Evolutionary conservation across 2,113 vertebrate genomes (phyloP).

Genomic region (Otus sunia): DNA sequence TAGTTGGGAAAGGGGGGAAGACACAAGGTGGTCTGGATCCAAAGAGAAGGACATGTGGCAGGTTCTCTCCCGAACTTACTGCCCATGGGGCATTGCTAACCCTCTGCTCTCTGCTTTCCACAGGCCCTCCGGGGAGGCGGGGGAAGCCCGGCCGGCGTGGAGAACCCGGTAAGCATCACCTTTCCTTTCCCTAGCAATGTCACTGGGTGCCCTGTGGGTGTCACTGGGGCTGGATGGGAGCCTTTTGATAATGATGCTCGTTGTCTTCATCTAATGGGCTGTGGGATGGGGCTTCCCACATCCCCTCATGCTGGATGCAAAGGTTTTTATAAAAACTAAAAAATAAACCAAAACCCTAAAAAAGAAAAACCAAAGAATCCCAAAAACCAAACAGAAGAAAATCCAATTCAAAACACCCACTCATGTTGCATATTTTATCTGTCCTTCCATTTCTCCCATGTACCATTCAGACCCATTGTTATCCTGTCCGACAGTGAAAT

Average conservation of each 20-base stretch:
- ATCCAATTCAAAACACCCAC: neutral
- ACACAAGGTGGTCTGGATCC: rapidly evolving
- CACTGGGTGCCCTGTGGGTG: rapidly evolving
- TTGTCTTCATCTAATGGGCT: too few relatives aligned
- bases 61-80: rapidly evolving
- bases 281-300: rapidly evolving
- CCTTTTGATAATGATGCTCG: rapidly evolving
- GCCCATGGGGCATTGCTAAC: neutral
- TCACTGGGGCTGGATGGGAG: neutral
- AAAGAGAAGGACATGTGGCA: rapidly evolving
- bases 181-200: neutral
- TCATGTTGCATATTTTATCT: neutral
- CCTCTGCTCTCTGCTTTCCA: slow-evolving; percentile 51
- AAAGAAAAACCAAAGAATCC: neutral
- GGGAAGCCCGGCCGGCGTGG: slow-evolving; percentile 90
- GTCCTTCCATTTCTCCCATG: neutral
- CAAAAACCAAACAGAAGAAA: too few relatives aligned
- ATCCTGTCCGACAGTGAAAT: rapidly evolving
- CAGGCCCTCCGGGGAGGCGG: slow-evolving; percentile 92
- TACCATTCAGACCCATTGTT: rapidly evolving
- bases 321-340: neutral
- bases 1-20: neutral
- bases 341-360: neutral
- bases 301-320: neutral
- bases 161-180: slow-evolving; percentile 81